A percentile compares a stretch with the other conserved stretches of the same genome.
Evolutionary conservation across 2,113 vertebrate genomes (phyloP).

Genomic region (Nasalis larvatus): DNA sequence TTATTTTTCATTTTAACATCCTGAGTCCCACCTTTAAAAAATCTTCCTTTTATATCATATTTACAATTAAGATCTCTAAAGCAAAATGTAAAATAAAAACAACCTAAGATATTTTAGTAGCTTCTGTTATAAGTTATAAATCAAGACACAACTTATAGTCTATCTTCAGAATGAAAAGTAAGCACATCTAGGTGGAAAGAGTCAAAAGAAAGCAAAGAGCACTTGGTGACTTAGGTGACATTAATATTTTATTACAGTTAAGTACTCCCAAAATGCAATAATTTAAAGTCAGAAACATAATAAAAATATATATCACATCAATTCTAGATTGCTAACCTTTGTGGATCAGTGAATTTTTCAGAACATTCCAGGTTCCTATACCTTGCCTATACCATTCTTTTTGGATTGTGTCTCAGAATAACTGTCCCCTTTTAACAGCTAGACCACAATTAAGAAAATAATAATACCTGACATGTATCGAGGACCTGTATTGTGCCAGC

Average conservation of each 20-base stretch:
- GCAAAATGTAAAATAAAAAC: constrained; percentile 10
- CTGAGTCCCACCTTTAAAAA: neutral
- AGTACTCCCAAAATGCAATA: neutral
- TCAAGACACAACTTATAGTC: neutral
- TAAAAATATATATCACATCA: neutral
- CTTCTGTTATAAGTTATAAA: neutral
- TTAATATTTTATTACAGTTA: neutral
- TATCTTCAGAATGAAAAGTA: neutral
- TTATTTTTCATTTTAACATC: neutral
- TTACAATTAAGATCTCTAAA: neutral
- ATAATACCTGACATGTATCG: neutral
- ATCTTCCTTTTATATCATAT: neutral
- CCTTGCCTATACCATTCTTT: neutral
- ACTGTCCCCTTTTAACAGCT: neutral
- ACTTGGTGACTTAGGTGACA: neutral
- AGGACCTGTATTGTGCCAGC: neutral
- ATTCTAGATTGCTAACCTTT: neutral
- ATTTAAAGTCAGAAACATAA: neutral
- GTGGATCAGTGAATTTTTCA: neutral
- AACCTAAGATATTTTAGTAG: neutral
- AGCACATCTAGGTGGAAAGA: neutral
- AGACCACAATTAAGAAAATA: neutral
- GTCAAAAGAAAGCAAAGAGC: neutral
- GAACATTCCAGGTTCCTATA: neutral
- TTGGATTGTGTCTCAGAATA: neutral